phyloP scores from a whole-genome alignment of 2,888 invertebrate species.

The Cloeon dipterum region DNA sequence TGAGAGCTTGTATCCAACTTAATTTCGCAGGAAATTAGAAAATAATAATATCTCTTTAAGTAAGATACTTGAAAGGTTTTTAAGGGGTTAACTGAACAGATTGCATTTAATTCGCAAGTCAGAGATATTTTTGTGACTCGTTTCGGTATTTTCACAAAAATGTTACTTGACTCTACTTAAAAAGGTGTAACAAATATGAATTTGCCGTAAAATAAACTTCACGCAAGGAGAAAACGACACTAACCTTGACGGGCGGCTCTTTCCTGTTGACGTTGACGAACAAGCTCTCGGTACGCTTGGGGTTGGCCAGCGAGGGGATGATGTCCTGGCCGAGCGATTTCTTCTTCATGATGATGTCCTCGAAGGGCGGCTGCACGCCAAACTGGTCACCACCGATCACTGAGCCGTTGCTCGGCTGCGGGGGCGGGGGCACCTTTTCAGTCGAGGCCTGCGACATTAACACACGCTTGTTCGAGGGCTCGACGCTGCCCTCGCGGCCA shows the following conservation, averaged over 20 bases:
- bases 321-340: slow-evolving; percentile 70
- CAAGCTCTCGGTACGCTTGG: slow-evolving; percentile 76
- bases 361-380: slow-evolving; percentile 31
- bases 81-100: too few relatives aligned
- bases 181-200: too few relatives aligned
- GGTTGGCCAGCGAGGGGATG: slow-evolving; percentile 59
- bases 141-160: too few relatives aligned
- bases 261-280: slow-evolving; percentile 33
- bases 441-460: not conserved
- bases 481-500: slow-evolving; percentile 14
- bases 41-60: too few relatives aligned
- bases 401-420: slow-evolving; percentile 42
- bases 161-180: too few relatives aligned
- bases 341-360: slow-evolving; percentile 59
- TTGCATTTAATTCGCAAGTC: too few relatives aligned
- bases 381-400: slow-evolving; percentile 24
- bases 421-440: slow-evolving; percentile 10
- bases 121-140: too few relatives aligned
- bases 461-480: slow-evolving; percentile 10
- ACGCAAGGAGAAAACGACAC: too few relatives aligned
- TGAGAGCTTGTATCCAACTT: too few relatives aligned
- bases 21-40: too few relatives aligned
- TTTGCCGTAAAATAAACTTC: too few relatives aligned
- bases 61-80: too few relatives aligned
- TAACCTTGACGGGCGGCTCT: slow-evolving; percentile 8